These are phyloP conservation scores for Aphaenogaster floridana DNA, from an alignment of 1,140 invertebrate species.

Conservation along the genomic window DNA sequence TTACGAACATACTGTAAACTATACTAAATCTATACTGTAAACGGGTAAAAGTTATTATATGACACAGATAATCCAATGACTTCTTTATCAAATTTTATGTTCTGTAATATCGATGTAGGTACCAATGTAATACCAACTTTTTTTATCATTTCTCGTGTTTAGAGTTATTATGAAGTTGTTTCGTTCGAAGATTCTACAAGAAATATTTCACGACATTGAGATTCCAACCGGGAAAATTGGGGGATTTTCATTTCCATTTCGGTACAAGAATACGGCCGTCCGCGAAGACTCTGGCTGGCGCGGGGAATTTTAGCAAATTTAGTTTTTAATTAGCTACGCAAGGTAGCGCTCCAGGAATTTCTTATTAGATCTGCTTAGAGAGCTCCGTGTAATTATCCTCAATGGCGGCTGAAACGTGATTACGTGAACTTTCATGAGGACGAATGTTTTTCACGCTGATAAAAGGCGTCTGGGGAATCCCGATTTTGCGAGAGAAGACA, in stretches of 20 bases:
- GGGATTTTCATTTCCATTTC: conserved; percentile 28
- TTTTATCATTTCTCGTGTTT: not conserved
- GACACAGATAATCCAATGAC: not conserved
- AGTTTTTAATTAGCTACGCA: conserved; percentile 59
- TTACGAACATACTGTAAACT: too few relatives aligned
- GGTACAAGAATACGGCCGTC: not conserved
- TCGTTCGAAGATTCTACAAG: not conserved
- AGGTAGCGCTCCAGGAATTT: conserved; percentile 29
- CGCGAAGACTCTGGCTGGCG: not conserved
- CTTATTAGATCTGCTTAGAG: conserved; percentile 57
- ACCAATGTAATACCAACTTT: not conserved
- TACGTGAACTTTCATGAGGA: conserved; percentile 39
- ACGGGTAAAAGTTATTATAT: not conserved
- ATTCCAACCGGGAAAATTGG: not conserved
- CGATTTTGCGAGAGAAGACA: conserved; percentile 24
- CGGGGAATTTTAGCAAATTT: conserved; percentile 46
- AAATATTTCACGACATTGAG: not conserved
- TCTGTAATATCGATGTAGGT: not conserved
- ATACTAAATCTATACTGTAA: too few relatives aligned
- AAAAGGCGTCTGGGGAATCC: conserved; percentile 19
- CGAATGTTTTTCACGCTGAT: conserved; percentile 48
- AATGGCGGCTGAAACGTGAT: conserved; percentile 45
- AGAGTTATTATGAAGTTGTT: conserved; percentile 3
- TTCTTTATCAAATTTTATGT: not conserved
- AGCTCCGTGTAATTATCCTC: conserved; percentile 48